Base-by-base conservation (phyloP, 2,888 invertebrate species). In the Pachymerium ferrugineum region DNA sequence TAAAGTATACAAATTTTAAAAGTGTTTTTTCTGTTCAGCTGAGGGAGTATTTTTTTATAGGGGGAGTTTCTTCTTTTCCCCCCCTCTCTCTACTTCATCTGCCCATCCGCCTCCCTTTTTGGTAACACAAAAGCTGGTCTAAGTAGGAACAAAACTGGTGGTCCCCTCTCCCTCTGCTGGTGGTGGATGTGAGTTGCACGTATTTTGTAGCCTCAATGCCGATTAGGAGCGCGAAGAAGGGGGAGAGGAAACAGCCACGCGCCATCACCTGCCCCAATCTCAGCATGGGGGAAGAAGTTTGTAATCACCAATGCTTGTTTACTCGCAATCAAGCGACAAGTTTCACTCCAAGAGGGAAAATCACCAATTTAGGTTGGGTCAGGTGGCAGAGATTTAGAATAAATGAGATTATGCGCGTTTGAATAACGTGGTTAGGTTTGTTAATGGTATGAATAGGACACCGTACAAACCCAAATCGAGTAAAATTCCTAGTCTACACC, bases 71-170 rank as follows among this genome's bases (percentile, higher is more conserved):
- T 6, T 14, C 16, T 38, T 38, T 38, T n/a, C 16, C 16, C 38
- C 38, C 38, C 38, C 14, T n/a, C 5, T 14, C 16, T 3, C 5
- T 12, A 38, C 12, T 16, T 16, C 38, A 4, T 14, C 38, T 14
- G n/a, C 38, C 38, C 38, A 38, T 47, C 47, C 47, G 47, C 47
- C 47, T 19, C 47, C 47, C 47, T 47, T 47, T 47, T 47, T 19
- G 5, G 38, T 22, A 12, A 47, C 47, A 47, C 47, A 47, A 47
- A 47, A 47, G 47, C 47, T 6, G 12, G 19, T 47, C 3, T 19
- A 47, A 47, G 19, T 47, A 19, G 38, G 38, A 47, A 47, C 47
- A 47, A 47, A 47, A 47, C 47, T 47, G 47, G 54, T 54, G 54
- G 10, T 3, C 25, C 25, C 12, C 10, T 25, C 54, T 28, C 54